Percentiles rank a stretch among this genome's conserved stretches.
These are phyloP conservation scores for Epinotia brunnichana DNA, from an alignment of 2,888 invertebrate species.

Conservation along the genomic window DNA sequence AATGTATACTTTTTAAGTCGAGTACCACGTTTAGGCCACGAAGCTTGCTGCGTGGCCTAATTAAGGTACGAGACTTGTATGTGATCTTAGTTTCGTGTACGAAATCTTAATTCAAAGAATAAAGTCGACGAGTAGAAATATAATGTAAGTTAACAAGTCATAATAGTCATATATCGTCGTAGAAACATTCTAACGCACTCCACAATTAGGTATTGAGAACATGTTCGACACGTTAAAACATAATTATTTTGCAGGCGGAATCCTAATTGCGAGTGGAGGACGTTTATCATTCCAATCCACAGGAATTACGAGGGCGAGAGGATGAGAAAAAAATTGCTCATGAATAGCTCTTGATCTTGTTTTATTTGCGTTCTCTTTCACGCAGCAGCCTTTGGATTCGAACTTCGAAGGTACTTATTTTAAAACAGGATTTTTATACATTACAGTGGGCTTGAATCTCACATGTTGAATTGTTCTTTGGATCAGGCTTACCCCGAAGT, in stretches of 20 bases:
- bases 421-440: not conserved
- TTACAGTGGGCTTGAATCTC: not conserved
- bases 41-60: too few species aligned
- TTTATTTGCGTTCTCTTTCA: slow-evolving; percentile 67
- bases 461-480: not conserved
- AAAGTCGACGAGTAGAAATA: too few species aligned
- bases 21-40: too few species aligned
- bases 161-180: not conserved
- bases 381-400: slow-evolving; percentile 48
- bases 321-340: slow-evolving; percentile 71
- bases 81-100: too few species aligned
- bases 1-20: too few species aligned
- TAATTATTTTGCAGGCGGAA: slow-evolving; percentile 23
- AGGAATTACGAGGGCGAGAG: slow-evolving; percentile 63
- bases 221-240: slow-evolving; percentile 19
- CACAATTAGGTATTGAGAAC: not conserved
- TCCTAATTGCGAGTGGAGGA: slow-evolving; percentile 29
- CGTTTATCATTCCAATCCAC: slow-evolving; percentile 61
- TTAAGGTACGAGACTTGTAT: too few species aligned
- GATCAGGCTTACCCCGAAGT: too few species aligned
- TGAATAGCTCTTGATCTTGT: slow-evolving; percentile 59
- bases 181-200: not conserved
- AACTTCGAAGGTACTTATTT: not conserved
- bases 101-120: too few species aligned
- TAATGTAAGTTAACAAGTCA: not conserved